phyloP scores from a whole-genome alignment of 2,797 vertebrate genomes.

The Rhinogobio ventralis region DNA sequence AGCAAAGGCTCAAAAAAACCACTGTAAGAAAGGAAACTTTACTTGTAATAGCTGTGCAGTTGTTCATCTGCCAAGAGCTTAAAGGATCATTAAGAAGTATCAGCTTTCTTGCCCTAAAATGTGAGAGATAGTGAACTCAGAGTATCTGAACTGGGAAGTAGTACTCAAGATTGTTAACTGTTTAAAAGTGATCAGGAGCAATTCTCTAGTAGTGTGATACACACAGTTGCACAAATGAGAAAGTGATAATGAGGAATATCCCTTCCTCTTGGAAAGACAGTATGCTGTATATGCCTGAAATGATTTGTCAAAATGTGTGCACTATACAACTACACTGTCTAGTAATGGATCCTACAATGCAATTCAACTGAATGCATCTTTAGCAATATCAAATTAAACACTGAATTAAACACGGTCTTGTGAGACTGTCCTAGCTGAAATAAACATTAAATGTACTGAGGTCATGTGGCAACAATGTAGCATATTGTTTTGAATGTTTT shows the following conservation, averaged over 20 bases:
- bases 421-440: no score
- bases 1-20: conserved; percentile 31
- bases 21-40: conserved; percentile 4
- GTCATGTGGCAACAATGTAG: no score
- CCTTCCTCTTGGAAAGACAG: not conserved
- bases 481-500: not conserved
- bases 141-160: not conserved
- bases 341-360: not conserved
- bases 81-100: conserved; percentile 23
- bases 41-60: conserved; percentile 27
- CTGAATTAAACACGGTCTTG: no score
- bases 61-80: conserved; percentile 29
- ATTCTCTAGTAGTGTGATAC: not conserved
- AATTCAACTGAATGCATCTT: not conserved
- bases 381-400: not conserved
- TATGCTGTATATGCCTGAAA: not conserved
- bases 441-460: not conserved
- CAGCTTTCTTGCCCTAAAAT: conserved; percentile 29
- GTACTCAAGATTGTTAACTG: conserved; percentile 12
- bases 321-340: not conserved
- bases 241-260: not conserved
- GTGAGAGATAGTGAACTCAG: conserved; percentile 11
- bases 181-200: not conserved
- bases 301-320: not conserved
- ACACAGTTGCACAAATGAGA: not conserved